These are phyloP conservation scores for Apolygus lucorum DNA, from an alignment of 1,140 invertebrate species.

Conservation along the genomic window DNA sequence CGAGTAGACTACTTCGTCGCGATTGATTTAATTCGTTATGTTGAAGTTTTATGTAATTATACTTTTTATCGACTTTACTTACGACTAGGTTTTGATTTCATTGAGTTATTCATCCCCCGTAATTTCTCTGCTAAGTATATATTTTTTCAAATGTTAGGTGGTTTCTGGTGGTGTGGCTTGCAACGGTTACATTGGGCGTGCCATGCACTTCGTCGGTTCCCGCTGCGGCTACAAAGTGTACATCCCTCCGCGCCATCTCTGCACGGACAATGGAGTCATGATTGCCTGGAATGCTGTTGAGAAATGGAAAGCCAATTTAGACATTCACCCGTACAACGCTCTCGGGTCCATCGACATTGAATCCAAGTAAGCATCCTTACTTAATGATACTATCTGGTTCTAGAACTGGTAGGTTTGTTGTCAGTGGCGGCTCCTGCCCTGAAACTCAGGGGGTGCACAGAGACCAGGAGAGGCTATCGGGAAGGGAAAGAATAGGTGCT, in stretches of 20 bases:
- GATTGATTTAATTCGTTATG: too few relatives aligned
- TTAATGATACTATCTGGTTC: not conserved
- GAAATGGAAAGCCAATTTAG: conserved; percentile 42
- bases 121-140: too few relatives aligned
- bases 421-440: too few relatives aligned
- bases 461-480: too few relatives aligned
- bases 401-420: not conserved
- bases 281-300: conserved; percentile 97
- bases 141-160: too few relatives aligned
- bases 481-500: too few relatives aligned
- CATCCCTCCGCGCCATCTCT: conserved; percentile 74
- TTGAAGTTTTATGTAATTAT: too few relatives aligned
- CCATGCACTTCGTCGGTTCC: conserved; percentile 57
- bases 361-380: not conserved
- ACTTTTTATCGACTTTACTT: too few relatives aligned
- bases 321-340: not conserved
- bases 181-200: conserved; percentile 70
- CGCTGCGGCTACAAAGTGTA: conserved; percentile 55
- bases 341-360: not conserved
- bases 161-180: conserved; percentile 94
- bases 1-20: too few relatives aligned
- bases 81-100: too few relatives aligned
- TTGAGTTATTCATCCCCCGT: too few relatives aligned
- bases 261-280: conserved; percentile 99
- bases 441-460: too few relatives aligned